Base-by-base conservation (phyloP, 2,113 vertebrate species). In the Aspidoscelis tigris region DNA sequence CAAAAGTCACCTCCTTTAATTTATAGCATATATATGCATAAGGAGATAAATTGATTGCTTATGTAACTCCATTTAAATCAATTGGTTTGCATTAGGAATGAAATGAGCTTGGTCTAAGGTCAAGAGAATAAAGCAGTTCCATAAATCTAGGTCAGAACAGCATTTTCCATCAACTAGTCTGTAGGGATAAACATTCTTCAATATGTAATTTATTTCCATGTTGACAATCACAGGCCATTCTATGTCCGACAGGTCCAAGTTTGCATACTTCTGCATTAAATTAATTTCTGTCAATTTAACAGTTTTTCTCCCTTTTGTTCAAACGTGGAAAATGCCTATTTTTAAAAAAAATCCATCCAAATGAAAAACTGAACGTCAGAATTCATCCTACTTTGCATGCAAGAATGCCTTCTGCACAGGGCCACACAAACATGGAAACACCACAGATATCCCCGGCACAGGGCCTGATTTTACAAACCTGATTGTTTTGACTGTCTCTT, bases 401-500 rank as follows among this genome's bases (percentile, higher is more conserved):
- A 76, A 68, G 44, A 8, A 5, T 47, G 4, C 14, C 2, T 66
- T 66, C 41, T 41, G 86, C 78, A 84, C 6, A 3, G 76, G 10
- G 33, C 24, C 76, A 82, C 1, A 18, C 14, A 81, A 33, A 72
- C 61, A 0, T 76, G 8, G 82, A 43, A 2, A 11, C 61, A 82
- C 2, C 33, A 12, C 76, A 0, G 18, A 50, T 0, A 50, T 47
- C 9, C 58, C 20, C 5, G 80, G 20, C 20, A 84, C 70, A 87
- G n/a, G 82, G 79, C 4, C 14, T 14, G 7, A 73, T 72, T 7
- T 47, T 2, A 82, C 2, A 87, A 93, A 99, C 98, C 98, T 99
- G 86, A 99, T 99, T 43, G 97, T 97, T 93, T 98, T 98, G 85
- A 98, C 95, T 87, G 97, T 94, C 92, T 99, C 98, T 89, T 99